These are phyloP conservation scores for Artemia sp. DNA, from an alignment of 2,888 invertebrate genomes.

Conservation along the genomic window DNA sequence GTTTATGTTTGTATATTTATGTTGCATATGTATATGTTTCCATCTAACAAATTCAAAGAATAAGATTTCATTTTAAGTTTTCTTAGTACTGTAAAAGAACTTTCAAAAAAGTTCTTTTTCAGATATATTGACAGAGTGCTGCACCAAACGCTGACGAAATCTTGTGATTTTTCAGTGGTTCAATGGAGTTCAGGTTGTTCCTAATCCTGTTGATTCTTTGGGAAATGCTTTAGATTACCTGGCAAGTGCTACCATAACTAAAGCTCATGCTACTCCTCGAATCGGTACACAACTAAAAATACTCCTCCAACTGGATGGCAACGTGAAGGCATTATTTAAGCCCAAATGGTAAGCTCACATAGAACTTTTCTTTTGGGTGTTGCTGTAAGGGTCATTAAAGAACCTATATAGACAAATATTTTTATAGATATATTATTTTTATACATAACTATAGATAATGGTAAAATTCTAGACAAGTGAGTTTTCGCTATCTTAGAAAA, in stretches of 20 bases:
- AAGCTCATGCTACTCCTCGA: slow-evolving; percentile 53
- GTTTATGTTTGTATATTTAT: too few relatives aligned
- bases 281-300: slow-evolving; percentile 82
- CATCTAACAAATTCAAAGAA: too few relatives aligned
- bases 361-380: neutral
- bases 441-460: neutral
- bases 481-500: too few relatives aligned
- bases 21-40: too few relatives aligned
- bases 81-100: too few relatives aligned
- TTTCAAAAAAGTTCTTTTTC: too few relatives aligned
- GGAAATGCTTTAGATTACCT: slow-evolving; percentile 49
- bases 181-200: slow-evolving; percentile 31
- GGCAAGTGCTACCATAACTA: slow-evolving; percentile 45
- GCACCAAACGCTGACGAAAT: too few relatives aligned
- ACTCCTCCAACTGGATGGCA: slow-evolving; percentile 52
- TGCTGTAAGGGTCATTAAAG: slow-evolving; percentile 9
- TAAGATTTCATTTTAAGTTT: too few relatives aligned
- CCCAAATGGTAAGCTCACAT: slow-evolving; percentile 55
- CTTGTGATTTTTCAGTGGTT: slow-evolving; percentile 29
- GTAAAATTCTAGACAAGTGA: too few relatives aligned
- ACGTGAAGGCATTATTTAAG: slow-evolving; percentile 68
- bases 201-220: slow-evolving; percentile 34
- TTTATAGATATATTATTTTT: neutral
- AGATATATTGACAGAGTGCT: too few relatives aligned
- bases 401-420: slow-evolving; percentile 16